Base-by-base conservation (phyloP, 2,888 invertebrate genomes). In the Bellardia pandia region DNA sequence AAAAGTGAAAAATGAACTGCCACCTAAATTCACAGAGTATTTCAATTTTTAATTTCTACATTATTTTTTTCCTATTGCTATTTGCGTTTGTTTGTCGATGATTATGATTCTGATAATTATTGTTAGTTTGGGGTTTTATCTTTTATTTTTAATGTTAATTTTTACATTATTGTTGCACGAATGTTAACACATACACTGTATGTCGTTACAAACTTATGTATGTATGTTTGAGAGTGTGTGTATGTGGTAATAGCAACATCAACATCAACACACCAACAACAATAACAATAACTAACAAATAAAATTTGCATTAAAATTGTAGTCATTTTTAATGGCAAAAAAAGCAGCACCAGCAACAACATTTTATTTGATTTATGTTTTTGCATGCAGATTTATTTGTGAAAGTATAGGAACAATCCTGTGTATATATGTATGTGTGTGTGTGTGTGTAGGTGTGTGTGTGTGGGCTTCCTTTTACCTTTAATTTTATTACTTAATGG, bases 401-500 rank as follows among this genome's bases (percentile, higher is more conserved):
- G 30, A 30, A 42, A 48, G 14, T 68, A 42, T 48, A 8, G 45
- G 13, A 13, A 45, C 3, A 13, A 45, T 11, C 45, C 4, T 62
- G 33, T 74, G 56, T 75, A 40, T 53, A 23, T 23, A 58, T 42
- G 8, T 48, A 33, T 2, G 8, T 74, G 9, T 72, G 48, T 23
- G 42, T 45, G 7, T 58, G 16, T 11, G 23, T 23, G 23, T 48
- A 14, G 45, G n/a, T 60, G n/a, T 71, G 66, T 69, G 45, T 13
- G 33, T 66, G 66, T 58, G n/a, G 4, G 30, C 53, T 13, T 9
- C 11, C 16, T 84, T 78, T 69, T 85, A 81, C 72, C 84, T 87
- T 85, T 85, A 82, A 82, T 85, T 85, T 87, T 69, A 87, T 75
- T 85, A 82, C 85, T 87, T 82, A 85, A 87, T 85, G 69, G 85